Conservation (phyloP, 2,888 invertebrate species). For the Andrena bicolor region DNA sequence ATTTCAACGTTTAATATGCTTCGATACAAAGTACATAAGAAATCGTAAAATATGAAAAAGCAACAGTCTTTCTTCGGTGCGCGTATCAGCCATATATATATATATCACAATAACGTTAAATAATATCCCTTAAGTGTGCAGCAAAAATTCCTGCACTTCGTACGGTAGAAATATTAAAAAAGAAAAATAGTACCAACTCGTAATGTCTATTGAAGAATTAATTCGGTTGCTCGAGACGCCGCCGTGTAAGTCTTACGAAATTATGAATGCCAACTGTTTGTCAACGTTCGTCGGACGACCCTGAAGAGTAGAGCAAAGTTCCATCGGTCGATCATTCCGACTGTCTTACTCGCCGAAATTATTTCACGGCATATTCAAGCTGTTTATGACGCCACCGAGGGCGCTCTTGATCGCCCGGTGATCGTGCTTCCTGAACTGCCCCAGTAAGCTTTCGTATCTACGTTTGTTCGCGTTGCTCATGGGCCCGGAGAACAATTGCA, state of each 20-base stretch:
- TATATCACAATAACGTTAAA: slow-evolving; percentile 20
- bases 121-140: not conserved
- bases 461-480: not conserved
- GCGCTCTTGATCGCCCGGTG: slow-evolving; percentile 37
- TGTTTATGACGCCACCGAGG: slow-evolving; percentile 28
- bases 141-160: not conserved
- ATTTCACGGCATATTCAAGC: not conserved
- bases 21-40: not conserved
- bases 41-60: not conserved
- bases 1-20: not conserved
- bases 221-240: not conserved
- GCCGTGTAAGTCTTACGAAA: not conserved
- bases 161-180: slow-evolving; percentile 19
- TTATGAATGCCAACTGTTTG: not conserved
- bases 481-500: slow-evolving; percentile 21
- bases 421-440: not conserved
- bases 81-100: slow-evolving; percentile 2
- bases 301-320: no score
- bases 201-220: not conserved
- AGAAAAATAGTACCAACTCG: not conserved
- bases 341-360: not conserved
- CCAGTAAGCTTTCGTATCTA: slow-evolving; percentile 11
- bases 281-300: not conserved
- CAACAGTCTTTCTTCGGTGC: slow-evolving; percentile 2
- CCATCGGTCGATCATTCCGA: not conserved